Conservation (phyloP, 2,888 invertebrate genomes). For the Arenicola marina region DNA sequence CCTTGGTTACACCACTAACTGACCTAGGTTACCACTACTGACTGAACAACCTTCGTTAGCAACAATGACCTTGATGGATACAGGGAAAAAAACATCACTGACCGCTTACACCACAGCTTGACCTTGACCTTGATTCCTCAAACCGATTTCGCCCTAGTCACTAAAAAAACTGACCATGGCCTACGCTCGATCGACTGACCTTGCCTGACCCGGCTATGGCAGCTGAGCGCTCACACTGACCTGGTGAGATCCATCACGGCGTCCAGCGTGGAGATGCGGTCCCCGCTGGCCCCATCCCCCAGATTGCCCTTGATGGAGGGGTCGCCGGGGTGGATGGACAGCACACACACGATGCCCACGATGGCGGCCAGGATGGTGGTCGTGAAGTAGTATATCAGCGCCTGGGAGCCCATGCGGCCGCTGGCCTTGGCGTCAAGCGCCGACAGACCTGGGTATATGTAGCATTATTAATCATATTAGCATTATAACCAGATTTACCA, state of each 20-base stretch:
- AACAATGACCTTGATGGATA: no score
- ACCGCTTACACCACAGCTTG: no score
- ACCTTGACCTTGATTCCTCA: no score
- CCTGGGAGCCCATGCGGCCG: slow-evolving; percentile 70
- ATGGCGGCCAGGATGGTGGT: slow-evolving; percentile 71
- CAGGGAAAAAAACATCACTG: no score
- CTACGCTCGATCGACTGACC: no score
- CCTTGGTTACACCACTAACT: no score
- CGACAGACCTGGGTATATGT: slow-evolving; percentile 65
- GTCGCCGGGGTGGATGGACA: slow-evolving; percentile 70
- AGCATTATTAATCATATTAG: neutral
- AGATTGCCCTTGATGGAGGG: slow-evolving; percentile 36
- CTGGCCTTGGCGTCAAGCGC: slow-evolving; percentile 70
- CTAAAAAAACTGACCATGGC: no score
- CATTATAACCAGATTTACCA: neutral
- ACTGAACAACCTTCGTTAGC: no score
- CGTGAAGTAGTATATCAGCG: slow-evolving; percentile 69
- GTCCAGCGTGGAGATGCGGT: slow-evolving; percentile 65
- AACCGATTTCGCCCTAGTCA: no score
- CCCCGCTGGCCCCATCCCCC: slow-evolving; percentile 40
- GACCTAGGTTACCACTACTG: no score
- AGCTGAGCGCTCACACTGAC: no score
- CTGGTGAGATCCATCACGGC: slow-evolving; percentile 69
- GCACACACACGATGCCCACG: slow-evolving; percentile 69
- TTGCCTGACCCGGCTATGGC: no score